phyloP scores from a whole-genome alignment of 23 tunicate species.

The Diplosoma virens region DNA sequence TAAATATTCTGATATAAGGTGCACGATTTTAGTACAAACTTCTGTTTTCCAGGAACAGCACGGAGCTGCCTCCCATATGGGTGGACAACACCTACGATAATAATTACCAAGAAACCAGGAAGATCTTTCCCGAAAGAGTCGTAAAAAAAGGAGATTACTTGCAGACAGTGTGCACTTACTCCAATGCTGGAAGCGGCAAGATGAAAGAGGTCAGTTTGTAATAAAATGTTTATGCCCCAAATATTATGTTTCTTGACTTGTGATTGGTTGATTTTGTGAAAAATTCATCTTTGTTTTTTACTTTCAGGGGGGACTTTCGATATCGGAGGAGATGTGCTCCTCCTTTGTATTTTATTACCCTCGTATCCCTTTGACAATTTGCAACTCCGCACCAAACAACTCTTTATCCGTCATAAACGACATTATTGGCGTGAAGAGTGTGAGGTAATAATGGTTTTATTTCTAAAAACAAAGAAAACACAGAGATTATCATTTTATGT shows the following conservation, averaged over 20 bases:
- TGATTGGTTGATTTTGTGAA: neutral
- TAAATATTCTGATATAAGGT: no score
- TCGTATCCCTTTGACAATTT: neutral
- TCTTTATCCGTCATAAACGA: neutral
- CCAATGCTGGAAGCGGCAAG: neutral
- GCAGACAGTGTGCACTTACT: slow-evolving; percentile 25
- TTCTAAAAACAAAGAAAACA: no score
- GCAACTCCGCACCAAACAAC: neutral
- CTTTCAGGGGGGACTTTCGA: slow-evolving; percentile 18
- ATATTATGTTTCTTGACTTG: neutral
- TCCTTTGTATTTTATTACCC: slow-evolving; percentile 15
- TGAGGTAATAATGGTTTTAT: no score
- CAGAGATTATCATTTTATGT: no score
- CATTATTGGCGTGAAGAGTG: neutral
- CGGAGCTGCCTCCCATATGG: slow-evolving; percentile 34
- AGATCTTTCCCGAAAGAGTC: neutral
- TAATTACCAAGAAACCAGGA: slow-evolving; percentile 48
- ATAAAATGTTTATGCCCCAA: neutral
- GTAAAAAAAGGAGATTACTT: slow-evolving; percentile 40
- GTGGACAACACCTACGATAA: slow-evolving; percentile 51
- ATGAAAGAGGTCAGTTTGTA: slow-evolving; percentile 6
- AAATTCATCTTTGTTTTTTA: neutral
- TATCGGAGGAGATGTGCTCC: slow-evolving; percentile 25
- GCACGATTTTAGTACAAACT: no score
- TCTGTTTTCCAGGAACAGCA: slow-evolving; percentile 49